Evolutionary conservation across 2,888 invertebrate species (phyloP).

Genomic region (Synergus itoensis): DNA sequence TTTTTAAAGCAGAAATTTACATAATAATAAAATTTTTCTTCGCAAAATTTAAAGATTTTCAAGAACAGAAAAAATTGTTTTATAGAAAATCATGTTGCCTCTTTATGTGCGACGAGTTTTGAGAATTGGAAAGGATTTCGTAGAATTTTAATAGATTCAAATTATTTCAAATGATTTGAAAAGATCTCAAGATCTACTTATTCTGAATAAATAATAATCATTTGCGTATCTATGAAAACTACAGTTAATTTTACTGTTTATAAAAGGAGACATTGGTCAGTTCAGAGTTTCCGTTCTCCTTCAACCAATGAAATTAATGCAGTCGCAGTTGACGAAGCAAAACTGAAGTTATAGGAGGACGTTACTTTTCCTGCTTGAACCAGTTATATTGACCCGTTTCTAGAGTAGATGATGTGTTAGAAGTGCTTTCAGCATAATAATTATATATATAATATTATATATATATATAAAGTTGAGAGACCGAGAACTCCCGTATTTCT

Average conservation of each 20-base stretch:
- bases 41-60: too few species aligned
- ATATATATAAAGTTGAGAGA: neutral
- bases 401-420: conserved; percentile 19
- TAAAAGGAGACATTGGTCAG: neutral
- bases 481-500: neutral
- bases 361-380: conserved; percentile 31
- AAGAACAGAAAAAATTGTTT: too few species aligned
- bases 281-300: conserved; percentile 8
- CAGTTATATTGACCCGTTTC: conserved; percentile 34
- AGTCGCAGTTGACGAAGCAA: conserved; percentile 13
- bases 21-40: too few species aligned
- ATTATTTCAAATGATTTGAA: too few species aligned
- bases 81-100: too few species aligned
- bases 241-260: neutral
- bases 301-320: neutral
- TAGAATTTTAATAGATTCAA: too few species aligned
- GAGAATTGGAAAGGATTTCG: too few species aligned
- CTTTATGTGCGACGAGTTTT: too few species aligned
- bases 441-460: too few species aligned
- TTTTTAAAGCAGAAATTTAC: too few species aligned
- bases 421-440: neutral
- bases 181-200: too few species aligned
- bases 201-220: too few species aligned
- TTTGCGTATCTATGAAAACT: neutral
- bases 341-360: conserved; percentile 13